Base-by-base conservation (phyloP, 2,888 invertebrate genomes). In the Strigamia crassipes region DNA sequence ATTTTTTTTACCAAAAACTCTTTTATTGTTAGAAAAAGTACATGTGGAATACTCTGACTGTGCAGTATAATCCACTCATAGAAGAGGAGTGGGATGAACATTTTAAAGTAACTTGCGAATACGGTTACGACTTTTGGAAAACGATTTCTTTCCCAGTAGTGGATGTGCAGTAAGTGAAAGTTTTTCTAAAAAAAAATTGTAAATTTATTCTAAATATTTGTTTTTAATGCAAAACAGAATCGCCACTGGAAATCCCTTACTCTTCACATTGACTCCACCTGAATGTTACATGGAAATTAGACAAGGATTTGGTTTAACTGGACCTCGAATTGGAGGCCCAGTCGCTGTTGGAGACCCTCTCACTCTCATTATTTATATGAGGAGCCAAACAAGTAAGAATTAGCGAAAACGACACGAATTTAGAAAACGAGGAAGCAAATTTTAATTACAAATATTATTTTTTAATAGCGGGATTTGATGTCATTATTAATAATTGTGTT, bases 281-380 rank as follows among this genome's bases (percentile, higher is more conserved):
- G 96, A 96, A 88, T 96, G 96, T 87, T 96, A 96, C 89, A 96
- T 96, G 96, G 96, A 96, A 90, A 96, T 96, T 86, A 91, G 96
- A 84, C 93, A 95, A 85, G 96, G 96, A 27, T 96, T 96, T 88
- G 95, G 96, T 15, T 94, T 95, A 9, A 91, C 92, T 42, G 96
- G 96, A 79, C 93, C 93, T 66, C 89, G 96, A 81, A 94, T 96
- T 0, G 92, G 94, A 0, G 96, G 96, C 5, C 96, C 96, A 0
- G 96, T 96, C 51, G 91, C 96, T 6, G 96, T 96, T 23, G 96
- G 96, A 0, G 96, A 96, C 88, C 96, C 96, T 0, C 90, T 96
- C 77, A 96, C 96, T 0, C 89, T 96, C 84, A 94, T 96, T 84
- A 96, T 96, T 86, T 96, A 96, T 87, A 96, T 96, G 96, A 91